phyloP scores from a whole-genome alignment of 2,888 invertebrate genomes.

The Leucozona laternaria region DNA sequence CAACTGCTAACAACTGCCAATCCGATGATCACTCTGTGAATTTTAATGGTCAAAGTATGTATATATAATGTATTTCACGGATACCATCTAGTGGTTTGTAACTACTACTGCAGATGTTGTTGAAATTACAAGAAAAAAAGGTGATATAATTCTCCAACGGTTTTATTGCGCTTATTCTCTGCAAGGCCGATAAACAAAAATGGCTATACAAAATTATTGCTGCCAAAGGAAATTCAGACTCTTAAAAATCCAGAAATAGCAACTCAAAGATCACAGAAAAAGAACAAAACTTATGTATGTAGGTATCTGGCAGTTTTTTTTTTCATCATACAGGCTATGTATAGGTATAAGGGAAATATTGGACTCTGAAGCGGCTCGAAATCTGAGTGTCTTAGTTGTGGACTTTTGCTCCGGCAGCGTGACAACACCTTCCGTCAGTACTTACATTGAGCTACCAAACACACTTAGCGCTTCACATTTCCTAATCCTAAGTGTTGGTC shows the following conservation, averaged over 20 bases:
- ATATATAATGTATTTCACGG: slow-evolving; percentile 11
- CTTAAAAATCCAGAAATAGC: no score
- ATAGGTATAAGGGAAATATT: neutral
- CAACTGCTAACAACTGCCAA: slow-evolving; percentile 27
- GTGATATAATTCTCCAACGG: slow-evolving; percentile 13
- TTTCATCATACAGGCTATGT: neutral
- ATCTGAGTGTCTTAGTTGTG: neutral
- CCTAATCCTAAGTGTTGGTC: slow-evolving; percentile 8
- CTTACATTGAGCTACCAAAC: neutral
- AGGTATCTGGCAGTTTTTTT: neutral
- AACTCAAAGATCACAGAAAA: neutral
- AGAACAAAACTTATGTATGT: neutral
- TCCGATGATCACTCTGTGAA: slow-evolving; percentile 21
- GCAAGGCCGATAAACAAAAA: slow-evolving; percentile 44
- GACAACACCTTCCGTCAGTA: neutral
- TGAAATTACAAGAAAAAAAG: slow-evolving; percentile 32
- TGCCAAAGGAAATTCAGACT: no score
- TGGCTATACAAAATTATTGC: neutral
- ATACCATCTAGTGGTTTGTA: slow-evolving; percentile 1
- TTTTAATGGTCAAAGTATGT: slow-evolving; percentile 43
- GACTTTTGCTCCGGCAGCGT: neutral
- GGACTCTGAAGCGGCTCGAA: neutral
- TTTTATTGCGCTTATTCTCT: slow-evolving; percentile 9
- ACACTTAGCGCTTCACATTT: slow-evolving; percentile 17
- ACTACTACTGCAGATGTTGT: neutral